phyloP scores from a whole-genome alignment of 2,113 vertebrate genomes.

The Thryonomys swinderianus region DNA sequence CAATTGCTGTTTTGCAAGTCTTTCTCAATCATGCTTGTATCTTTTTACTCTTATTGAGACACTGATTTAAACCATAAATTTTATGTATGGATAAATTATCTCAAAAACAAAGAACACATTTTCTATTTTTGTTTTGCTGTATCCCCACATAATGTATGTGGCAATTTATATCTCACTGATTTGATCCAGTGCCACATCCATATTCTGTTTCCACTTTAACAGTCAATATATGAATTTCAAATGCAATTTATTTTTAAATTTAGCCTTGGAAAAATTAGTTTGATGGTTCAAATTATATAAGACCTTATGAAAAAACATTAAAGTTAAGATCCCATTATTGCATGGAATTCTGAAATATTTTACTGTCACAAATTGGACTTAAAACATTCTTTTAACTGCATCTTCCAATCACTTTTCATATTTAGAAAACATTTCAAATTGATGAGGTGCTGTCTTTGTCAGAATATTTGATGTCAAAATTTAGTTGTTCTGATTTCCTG shows the following conservation, averaged over 20 bases:
- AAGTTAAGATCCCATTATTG: conserved; percentile 15
- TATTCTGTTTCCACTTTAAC: conserved; percentile 54
- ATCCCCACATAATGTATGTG: neutral
- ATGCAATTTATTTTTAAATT: conserved; percentile 68
- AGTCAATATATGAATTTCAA: conserved; percentile 65
- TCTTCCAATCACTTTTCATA: conserved; percentile 43
- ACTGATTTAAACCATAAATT: conserved; percentile 12
- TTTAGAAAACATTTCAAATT: conserved; percentile 72
- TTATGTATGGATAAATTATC: neutral
- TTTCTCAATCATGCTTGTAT: neutral
- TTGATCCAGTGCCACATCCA: conserved; percentile 51
- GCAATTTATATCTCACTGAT: conserved; percentile 32
- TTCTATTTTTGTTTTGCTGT: conserved; percentile 58
- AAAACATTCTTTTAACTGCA: conserved; percentile 31
- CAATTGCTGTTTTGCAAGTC: neutral
- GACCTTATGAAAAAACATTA: conserved; percentile 51
- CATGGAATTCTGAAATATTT: conserved; percentile 61
- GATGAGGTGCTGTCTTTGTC: conserved; percentile 68
- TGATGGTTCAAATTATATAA: conserved; percentile 57
- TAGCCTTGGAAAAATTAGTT: conserved; percentile 58
- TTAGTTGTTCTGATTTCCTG: conserved; percentile 59
- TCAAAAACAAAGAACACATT: conserved; percentile 17
- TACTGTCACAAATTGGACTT: conserved; percentile 41
- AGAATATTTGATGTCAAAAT: conserved; percentile 58
- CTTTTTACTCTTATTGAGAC: neutral